phyloP scores from a whole-genome alignment of 1,140 invertebrate species.

The Brachionus sp. region DNA sequence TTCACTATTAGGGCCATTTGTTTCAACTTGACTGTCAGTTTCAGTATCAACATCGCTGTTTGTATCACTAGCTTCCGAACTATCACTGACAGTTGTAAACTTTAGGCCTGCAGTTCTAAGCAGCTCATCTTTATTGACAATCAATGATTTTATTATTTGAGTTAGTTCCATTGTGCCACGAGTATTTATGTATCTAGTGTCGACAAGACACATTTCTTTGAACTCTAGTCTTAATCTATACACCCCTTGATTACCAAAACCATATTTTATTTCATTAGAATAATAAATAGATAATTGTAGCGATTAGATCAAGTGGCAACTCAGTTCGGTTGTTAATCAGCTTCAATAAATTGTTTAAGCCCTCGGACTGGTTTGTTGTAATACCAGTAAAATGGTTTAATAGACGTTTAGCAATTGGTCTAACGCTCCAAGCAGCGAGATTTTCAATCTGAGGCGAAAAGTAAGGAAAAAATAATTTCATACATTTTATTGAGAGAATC shows the following conservation, averaged over 20 bases:
- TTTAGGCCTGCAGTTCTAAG: background rate
- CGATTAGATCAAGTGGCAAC: background rate
- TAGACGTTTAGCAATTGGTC: background rate
- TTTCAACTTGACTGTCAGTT: background rate
- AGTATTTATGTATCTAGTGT: background rate
- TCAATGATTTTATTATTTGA: conserved; percentile 3
- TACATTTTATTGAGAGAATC: too few relatives aligned
- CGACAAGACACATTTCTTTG: background rate
- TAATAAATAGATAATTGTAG: background rate
- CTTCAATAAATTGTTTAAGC: conserved; percentile 2
- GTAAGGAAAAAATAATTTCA: background rate
- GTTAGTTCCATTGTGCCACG: background rate
- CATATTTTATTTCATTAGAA: conserved; percentile 5
- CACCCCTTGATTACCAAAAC: background rate
- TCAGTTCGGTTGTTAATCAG: background rate
- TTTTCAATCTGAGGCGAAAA: background rate
- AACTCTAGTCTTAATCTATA: background rate
- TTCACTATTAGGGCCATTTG: background rate
- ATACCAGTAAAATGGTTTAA: conserved; percentile 7
- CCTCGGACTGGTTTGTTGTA: background rate
- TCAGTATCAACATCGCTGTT: background rate
- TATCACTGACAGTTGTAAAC: conserved; percentile 6
- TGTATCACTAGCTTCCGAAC: background rate
- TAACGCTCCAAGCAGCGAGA: background rate
- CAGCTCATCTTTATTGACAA: background rate